Percentiles rank a stretch among this genome's conserved stretches.
phyloP scores from a whole-genome alignment of 2,888 invertebrate species.

The Antitype chi region DNA sequence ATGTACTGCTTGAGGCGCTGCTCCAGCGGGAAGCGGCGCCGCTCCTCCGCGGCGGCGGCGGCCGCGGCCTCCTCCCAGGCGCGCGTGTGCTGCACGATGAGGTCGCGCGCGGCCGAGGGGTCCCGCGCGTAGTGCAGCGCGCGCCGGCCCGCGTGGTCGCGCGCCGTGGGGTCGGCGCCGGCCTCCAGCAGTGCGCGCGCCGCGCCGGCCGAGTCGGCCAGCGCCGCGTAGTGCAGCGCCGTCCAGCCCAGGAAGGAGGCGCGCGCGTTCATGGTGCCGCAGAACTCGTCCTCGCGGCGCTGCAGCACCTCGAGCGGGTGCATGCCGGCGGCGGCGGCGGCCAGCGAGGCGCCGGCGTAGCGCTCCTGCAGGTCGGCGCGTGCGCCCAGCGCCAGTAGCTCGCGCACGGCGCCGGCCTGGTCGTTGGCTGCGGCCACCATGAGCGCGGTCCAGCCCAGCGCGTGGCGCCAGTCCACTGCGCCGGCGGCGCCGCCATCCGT shows the following conservation, averaged over 20 bases:
- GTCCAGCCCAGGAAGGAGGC: constrained; percentile 96
- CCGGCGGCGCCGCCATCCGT: constrained; percentile 79
- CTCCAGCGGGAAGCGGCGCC: constrained; percentile 95
- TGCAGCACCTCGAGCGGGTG: constrained; percentile 94
- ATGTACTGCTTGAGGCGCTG: constrained; percentile 95
- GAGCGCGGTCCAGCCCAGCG: constrained; percentile 96
- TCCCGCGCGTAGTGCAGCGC: constrained; percentile 94
- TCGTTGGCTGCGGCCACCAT: constrained; percentile 96
- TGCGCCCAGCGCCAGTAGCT: constrained; percentile 94
- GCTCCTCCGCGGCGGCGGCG: constrained; percentile 94
- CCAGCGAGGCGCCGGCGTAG: constrained; percentile 93
- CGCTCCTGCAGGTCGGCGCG: constrained; percentile 94
- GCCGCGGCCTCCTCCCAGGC: constrained; percentile 89
- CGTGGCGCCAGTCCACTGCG: constrained; percentile 93
- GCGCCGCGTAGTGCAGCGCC: constrained; percentile 96
- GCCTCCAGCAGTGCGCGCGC: constrained; percentile 92
- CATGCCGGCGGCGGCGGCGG: constrained; percentile 92
- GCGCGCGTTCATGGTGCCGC: constrained; percentile 92
- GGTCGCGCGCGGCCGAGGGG: constrained; percentile 90
- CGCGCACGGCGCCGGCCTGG: constrained; percentile 90
- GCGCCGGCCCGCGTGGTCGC: constrained; percentile 95
- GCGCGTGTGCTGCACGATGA: constrained; percentile 90
- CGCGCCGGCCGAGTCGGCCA: constrained; percentile 92
- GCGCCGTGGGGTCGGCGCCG: constrained; percentile 94
- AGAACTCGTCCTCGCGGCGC: constrained; percentile 96